These are phyloP conservation scores for Zaprionus taronus DNA, from an alignment of 1,140 invertebrate genomes.

Conservation along the genomic window DNA sequence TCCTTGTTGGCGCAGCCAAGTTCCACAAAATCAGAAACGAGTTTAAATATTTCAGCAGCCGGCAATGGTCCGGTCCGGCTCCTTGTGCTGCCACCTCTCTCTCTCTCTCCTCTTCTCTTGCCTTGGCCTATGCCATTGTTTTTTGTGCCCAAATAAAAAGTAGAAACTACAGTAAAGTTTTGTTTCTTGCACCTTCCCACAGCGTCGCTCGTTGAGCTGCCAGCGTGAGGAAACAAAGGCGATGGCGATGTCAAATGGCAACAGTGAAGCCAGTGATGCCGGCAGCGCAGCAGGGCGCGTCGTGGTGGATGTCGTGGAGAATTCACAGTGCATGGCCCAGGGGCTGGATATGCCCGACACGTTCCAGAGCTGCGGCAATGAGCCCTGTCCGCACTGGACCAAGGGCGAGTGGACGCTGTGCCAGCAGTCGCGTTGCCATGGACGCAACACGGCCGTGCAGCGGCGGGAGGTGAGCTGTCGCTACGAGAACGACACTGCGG, in stretches of 20 bases:
- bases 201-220: conserved; percentile 71
- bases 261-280: conserved; percentile 33
- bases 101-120: not conserved
- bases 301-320: conserved; percentile 85
- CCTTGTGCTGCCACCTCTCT: no score
- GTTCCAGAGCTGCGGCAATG: conserved; percentile 88
- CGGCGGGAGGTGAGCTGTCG: conserved; percentile 90
- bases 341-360: conserved; percentile 88
- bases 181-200: conserved; percentile 30
- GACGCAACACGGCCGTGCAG: conserved; percentile 92
- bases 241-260: conserved; percentile 29
- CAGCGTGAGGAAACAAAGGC: conserved; percentile 43
- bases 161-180: conserved; percentile 26
- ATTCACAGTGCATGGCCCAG: conserved; percentile 89
- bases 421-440: conserved; percentile 89
- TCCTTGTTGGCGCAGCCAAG: conserved; percentile 10
- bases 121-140: conserved; percentile 35
- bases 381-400: conserved; percentile 90
- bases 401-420: conserved; percentile 90
- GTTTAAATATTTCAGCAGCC: conserved; percentile 69
- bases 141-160: conserved; percentile 36
- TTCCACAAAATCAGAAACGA: conserved; percentile 52
- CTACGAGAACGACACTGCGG: conserved; percentile 87
- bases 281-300: conserved; percentile 26
- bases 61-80: conserved; percentile 5